Evolutionary conservation across 2,797 vertebrate genomes (phyloP), one percentile per base, ranked within the genome.

Genomic region (Myotis pilosus): DNA sequence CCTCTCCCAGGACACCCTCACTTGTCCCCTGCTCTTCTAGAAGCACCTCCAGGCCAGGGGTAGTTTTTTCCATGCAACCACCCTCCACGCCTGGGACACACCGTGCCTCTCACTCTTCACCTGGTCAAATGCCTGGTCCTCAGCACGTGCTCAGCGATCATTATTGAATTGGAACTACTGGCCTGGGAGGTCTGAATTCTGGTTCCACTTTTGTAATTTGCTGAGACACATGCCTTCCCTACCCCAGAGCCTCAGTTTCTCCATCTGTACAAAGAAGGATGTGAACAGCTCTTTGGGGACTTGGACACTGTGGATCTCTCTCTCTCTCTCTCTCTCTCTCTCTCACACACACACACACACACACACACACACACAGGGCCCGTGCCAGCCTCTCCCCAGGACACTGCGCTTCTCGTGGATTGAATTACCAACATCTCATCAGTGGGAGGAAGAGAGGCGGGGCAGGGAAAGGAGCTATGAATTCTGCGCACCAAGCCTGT

Each of bases 361-460:
- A n/a, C n/a, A n/a, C n/a, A n/a, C n/a, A n/a, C n/a, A n/a, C n/a
- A n/a, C 47, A 2, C 8, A 36, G 7, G 36, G 38, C 74, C 28
- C 12, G 2, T 30, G 83, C 88, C 93, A 93, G 74, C 91, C 94
- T 91, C 92, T 95, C 87, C 36, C 71, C 28, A 28, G 94, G 86
- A 80, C 28, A 44, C 72, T 2, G 60, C 66, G n/a, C 86, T 89
- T 47, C 92, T 44, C 53, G 3, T 22, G 90, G 93, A 92, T 91
- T 89, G 66, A 91, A 79, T 96, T 95, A 94, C 97, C 89, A 62
- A 60, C 72, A 71, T 86, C 86, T 93, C 95, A 75, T 76, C 19
- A 0, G 87, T 23, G 66, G 74, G 87, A 95, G 84, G 94, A 75
- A 91, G 91, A 64, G 66, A 86, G 95, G 87, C 0, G 12, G 95